Base-by-base conservation (phyloP, 2,113 vertebrate species). In the Erythrocercus mccallii region DNA sequence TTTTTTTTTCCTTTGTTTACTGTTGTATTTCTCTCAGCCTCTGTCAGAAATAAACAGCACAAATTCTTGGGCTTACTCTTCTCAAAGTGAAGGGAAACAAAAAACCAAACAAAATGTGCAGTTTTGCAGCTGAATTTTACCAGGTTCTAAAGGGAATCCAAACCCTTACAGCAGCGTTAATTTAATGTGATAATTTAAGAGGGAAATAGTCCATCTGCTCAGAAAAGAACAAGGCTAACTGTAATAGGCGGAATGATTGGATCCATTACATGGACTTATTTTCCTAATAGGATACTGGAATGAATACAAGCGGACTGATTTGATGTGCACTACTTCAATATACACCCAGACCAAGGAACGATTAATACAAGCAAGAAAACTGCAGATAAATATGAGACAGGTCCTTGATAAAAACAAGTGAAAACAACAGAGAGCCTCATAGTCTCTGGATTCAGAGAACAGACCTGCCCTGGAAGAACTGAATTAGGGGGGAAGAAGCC, bases 381-480 rank as follows among this genome's bases (percentile, higher is more conserved):
- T 30, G 35, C 35, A 61, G 21, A 35, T 9, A 47, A 82, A 37
- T 14, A 44, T 1, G 16, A 85, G 22, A 61, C 3, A 7, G 28
- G 9, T 73, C 18, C 56, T 42, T 42, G 28, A 82, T 5, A 21
- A 90, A 60, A 87, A 38, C 25, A 70, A 44, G 35, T 15, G 19
- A 47, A 57, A 66, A 8, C 15, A 81, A 31, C 0, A n/a, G 28
- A 40, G 20, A 9, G 31, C 25, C 20, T 72, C 5, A 6, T 0
- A 22, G 62, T 12, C 33, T 35, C 33, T 69, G 48, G 62, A 54
- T 54, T 35, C 76, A 53, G 22, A 35, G 28, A 53, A 11, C 6
- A 66, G 44, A 80, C 71, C 4, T 53, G 31, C 48, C 24, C 53
- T 35, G 16, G 15, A 70, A 89, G 23, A 47, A 77, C 37, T 70